Base-by-base conservation (phyloP, 2,888 invertebrate species). In the Sialis lutaria region DNA sequence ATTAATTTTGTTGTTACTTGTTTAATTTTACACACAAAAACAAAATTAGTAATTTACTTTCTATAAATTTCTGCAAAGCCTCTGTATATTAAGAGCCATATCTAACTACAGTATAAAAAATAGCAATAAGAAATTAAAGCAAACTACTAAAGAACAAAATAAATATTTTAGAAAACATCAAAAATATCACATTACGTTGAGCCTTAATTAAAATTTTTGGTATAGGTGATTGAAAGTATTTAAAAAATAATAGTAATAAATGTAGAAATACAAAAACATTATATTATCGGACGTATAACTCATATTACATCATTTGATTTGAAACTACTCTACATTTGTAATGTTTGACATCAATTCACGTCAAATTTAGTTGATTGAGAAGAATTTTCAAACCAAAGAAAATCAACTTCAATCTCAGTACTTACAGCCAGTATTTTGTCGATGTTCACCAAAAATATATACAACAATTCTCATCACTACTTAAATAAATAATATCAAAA, bases 101-200 rank as follows among this genome's bases (percentile, higher is more conserved):
- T 22, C 22, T 22, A 22, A 22, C 22, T 22, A 22, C 22, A 22
- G 22, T 22, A 22, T 22, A 22, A 22, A 22, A 22, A 22, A 22
- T 22, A 22, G 22, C 22, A 22, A 22, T 22, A 22, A 22, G 22
- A 34, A 44, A 12, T 34, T 22, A 34, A 44, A 44, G 35, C 35
- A 34, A 22, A 33, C 13, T 40, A 6, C 40, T 8, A 8, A 40
- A 40, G n/a, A 40, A 6, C 13, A 22, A 22, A 40, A 40, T 31
- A 42, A 30, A 42, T n/a, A 7, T 42, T 42, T 42, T 8, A 10
- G 10, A 42, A 42, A 42, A 42, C 42, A 32, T 45, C 45, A 45
- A 47, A 46, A 47, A 47, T 47, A 47, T 47, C 47, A 47, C 47
- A 47, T 47, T 42, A 47, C 35, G 47, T 47, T 47, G 47, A 47